Evolutionary conservation across 2,797 vertebrate species (phyloP).

Genomic region (Pelochelys cantorii): DNA sequence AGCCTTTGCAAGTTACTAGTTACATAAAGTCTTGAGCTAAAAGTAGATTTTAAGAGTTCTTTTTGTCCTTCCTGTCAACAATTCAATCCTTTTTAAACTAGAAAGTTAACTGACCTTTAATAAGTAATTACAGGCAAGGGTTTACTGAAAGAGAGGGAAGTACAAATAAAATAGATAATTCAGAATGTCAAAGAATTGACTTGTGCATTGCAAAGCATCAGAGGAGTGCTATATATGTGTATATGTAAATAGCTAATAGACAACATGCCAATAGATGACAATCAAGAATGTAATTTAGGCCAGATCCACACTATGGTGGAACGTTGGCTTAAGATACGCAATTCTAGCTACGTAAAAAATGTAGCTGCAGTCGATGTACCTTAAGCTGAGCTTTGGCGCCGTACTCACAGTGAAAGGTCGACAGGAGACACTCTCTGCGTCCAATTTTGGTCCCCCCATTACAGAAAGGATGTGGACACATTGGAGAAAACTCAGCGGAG

Average conservation of each 20-base stretch:
- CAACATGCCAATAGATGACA: background rate
- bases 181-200: background rate
- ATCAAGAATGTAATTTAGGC: background rate
- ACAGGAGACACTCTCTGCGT: too few relatives aligned
- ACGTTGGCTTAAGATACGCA: too few relatives aligned
- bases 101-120: background rate
- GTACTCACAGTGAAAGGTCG: too few relatives aligned
- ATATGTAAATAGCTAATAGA: background rate
- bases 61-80: background rate
- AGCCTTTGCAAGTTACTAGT: background rate
- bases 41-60: background rate
- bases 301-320: too few relatives aligned
- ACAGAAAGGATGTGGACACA: too few relatives aligned
- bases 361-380: too few relatives aligned
- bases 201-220: rapidly evolving
- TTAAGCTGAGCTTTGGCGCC: too few relatives aligned
- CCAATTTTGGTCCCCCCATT: too few relatives aligned
- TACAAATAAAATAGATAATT: background rate
- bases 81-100: slow-evolving; percentile 3
- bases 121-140: background rate
- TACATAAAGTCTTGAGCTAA: slow-evolving; percentile 17
- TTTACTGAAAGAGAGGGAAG: background rate
- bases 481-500: too few relatives aligned
- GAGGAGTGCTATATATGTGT: background rate
- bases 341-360: too few relatives aligned